Percentiles rank a stretch among this genome's conserved stretches.
Conservation (phyloP, 53 echinoderm and acorn worm genomes). For the Temnopleurus reevesii region DNA sequence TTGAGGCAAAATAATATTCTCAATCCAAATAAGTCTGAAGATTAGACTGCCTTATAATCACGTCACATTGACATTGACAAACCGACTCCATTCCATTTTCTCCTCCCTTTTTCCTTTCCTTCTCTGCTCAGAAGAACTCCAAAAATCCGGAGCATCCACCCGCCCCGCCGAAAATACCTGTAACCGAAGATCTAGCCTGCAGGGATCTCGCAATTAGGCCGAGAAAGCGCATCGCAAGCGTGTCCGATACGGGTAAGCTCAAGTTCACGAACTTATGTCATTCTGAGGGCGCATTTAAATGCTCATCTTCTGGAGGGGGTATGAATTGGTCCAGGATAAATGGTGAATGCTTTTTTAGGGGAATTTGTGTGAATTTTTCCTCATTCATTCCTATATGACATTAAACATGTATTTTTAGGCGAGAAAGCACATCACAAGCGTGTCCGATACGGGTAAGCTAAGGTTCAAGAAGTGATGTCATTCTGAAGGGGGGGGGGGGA, state of each 20-base stretch:
- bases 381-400: neutral
- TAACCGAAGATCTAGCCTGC: conserved; percentile 21
- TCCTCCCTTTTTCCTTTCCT: neutral
- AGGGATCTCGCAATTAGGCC: neutral
- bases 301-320: too few relatives aligned
- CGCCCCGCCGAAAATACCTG: conserved; percentile 20
- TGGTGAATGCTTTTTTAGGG: neutral
- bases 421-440: neutral
- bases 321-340: too few relatives aligned
- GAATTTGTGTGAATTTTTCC: neutral
- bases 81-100: neutral
- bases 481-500: neutral
- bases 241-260: neutral
- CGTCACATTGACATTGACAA: neutral
- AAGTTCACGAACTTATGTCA: neutral
- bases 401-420: too few relatives aligned
- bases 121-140: conserved; percentile 9
- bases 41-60: neutral
- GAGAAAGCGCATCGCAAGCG: neutral
- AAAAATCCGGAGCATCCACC: conserved; percentile 27
- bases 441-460: neutral
- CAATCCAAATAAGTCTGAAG: neutral
- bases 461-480: neutral
- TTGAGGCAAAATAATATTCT: neutral
- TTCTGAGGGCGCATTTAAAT: neutral